A percentile compares a stretch with the other conserved stretches of the same genome.
phyloP scores from a whole-genome alignment of 2,113 vertebrate genomes.

The Scophthalmus maximus region DNA sequence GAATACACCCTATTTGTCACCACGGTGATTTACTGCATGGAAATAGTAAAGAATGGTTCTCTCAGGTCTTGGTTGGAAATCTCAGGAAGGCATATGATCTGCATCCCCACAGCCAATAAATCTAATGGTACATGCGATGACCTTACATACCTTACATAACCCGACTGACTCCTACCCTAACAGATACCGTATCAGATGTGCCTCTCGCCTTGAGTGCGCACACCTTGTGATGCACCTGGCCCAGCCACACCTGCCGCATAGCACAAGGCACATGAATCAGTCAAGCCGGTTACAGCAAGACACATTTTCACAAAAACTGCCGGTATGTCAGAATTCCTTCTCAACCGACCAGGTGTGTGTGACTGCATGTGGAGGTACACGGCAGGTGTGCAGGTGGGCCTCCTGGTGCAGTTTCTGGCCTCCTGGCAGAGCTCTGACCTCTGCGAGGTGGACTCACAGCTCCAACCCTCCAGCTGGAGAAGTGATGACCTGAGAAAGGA shows the following conservation, averaged over 20 bases:
- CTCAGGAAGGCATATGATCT: conserved; percentile 36
- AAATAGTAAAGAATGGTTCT: conserved; percentile 21
- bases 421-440: conserved; percentile 64
- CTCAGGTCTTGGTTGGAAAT: conserved; percentile 19
- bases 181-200: conserved; percentile 48
- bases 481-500: conserved; percentile 61
- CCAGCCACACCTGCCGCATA: conserved; percentile 66
- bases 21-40: conserved; percentile 43
- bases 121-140: conserved; percentile 41
- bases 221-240: conserved; percentile 70
- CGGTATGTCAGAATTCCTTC: conserved; percentile 53
- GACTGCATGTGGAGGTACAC: conserved; percentile 33
- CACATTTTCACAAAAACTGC: conserved; percentile 57
- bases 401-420: conserved; percentile 58
- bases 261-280: conserved; percentile 75
- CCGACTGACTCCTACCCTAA: conserved; percentile 11
- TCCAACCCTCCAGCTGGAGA: conserved; percentile 75
- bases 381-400: conserved; percentile 67
- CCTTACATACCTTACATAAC: conserved; percentile 39
- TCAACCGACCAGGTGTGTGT: conserved; percentile 61
- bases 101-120: conserved; percentile 46
- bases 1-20: conserved; percentile 56
- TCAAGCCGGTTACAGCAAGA: conserved; percentile 48
- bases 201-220: conserved; percentile 41
- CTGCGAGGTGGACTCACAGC: conserved; percentile 52